These are phyloP conservation scores for Sinonovacula constricta DNA, from an alignment of 1,140 invertebrate genomes.

Conservation along the genomic window DNA sequence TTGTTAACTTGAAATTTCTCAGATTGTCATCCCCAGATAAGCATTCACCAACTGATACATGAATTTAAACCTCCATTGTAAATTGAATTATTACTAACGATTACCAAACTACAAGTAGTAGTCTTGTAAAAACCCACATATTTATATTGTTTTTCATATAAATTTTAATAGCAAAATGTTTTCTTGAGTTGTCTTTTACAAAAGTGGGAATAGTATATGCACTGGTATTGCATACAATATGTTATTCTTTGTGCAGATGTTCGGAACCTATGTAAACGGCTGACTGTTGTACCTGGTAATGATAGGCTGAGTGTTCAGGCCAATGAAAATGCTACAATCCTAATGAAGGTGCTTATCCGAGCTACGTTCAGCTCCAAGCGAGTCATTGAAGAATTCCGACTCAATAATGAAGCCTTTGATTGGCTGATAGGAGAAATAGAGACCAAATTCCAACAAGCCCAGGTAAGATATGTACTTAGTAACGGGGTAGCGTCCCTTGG, in stretches of 20 bases:
- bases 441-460: conserved; percentile 97
- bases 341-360: conserved; percentile 97
- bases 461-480: too few species aligned
- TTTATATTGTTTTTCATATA: too few species aligned
- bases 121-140: too few species aligned
- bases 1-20: too few species aligned
- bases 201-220: background rate
- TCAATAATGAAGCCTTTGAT: conserved; percentile 98
- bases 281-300: conserved; percentile 89
- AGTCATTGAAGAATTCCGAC: conserved; percentile 96
- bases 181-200: too few species aligned
- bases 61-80: too few species aligned
- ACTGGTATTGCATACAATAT: background rate
- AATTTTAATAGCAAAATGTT: too few species aligned
- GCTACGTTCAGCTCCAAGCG: conserved; percentile 92
- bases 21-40: too few species aligned
- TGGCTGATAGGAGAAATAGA: conserved; percentile 99
- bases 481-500: too few species aligned
- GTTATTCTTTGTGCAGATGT: conserved; percentile 61
- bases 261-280: conserved; percentile 76
- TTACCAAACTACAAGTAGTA: too few species aligned
- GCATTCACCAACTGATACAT: too few species aligned
- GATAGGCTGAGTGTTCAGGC: conserved; percentile 97
- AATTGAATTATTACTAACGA: too few species aligned
- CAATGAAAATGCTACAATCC: conserved; percentile 97